A percentile compares a stretch with the other conserved stretches of the same genome.
Conservation (phyloP, 2,113 vertebrate genomes). For the Kryptolebias marmoratus region DNA sequence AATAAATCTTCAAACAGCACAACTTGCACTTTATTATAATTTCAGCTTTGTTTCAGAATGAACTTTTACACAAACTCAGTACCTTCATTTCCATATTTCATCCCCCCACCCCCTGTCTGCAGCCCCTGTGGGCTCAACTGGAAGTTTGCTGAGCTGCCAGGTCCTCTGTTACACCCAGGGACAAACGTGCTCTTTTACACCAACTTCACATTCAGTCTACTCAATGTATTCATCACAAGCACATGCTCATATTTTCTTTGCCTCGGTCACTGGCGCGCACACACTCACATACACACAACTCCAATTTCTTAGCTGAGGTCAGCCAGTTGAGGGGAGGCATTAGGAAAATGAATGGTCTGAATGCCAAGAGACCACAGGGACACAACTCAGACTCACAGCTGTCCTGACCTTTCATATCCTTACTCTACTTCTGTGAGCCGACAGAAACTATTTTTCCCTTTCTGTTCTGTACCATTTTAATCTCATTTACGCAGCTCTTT, state of each 20-base stretch:
- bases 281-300: conserved; percentile 20
- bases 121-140: conserved; percentile 35
- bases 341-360: conserved; percentile 43
- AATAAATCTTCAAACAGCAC: too few species aligned
- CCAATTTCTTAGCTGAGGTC: conserved; percentile 31
- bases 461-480: too few species aligned
- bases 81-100: not conserved
- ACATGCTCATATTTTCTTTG: conserved; percentile 15
- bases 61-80: not conserved
- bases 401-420: conserved; percentile 38
- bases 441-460: not conserved
- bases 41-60: not conserved
- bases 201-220: conserved; percentile 8
- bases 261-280: conserved; percentile 6
- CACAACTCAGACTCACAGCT: conserved; percentile 32
- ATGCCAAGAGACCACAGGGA: conserved; percentile 19
- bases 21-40: too few species aligned
- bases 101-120: not conserved
- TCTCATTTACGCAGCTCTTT: too few species aligned
- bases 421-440: not conserved
- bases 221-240: conserved; percentile 11
- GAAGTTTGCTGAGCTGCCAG: conserved; percentile 37
- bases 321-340: conserved; percentile 45
- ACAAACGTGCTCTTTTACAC: conserved; percentile 15
- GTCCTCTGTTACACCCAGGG: conserved; percentile 12